Base-by-base conservation (phyloP, 2,888 invertebrate genomes). In the Holacanthella duospinosa region DNA sequence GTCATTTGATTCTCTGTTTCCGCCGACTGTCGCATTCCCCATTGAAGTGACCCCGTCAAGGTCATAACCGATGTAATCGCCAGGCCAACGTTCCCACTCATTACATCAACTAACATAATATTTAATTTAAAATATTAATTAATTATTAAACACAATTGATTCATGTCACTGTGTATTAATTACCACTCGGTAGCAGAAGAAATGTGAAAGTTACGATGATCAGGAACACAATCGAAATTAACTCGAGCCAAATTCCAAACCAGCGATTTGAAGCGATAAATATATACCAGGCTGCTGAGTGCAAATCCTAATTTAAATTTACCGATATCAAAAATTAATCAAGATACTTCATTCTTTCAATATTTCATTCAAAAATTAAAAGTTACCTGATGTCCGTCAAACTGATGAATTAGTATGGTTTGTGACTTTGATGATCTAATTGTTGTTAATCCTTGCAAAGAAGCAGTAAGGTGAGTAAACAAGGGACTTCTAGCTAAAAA, bases 211-310 rank as follows among this genome's bases (percentile, higher is more conserved):
- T 90, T 0, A 95, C 93, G 55, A 89, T 77, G 0, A 85, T 84
- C 64, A 96, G 89, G 78, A 93, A 96, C 3, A 88, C 69, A 0
- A 90, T 85, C 75, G 94, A 94, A 60, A 93, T 84, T 70, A 90
- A 81, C 77, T 97, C 97, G 74, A 97, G 79, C 84, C 90, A 90
- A 75, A 93, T 89, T 0, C 93, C 95, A 75, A 97, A 93, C 72
- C 96, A 94, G 66, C 95, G 85, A 24, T 90, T 89, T 3, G 90
- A 87, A 0, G 89, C 84, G 61, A 97, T 85, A 77, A 93, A 93
- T 74, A 92, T 80, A 76, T 86, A 95, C 88, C 91, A 96, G 4
- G 95, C 88, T 1, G 94, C 88, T 61, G 93, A 90, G 75, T 96
- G 93, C 2, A 63, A 29, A 44, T 72, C 66, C 65, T 71, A 27